Conservation (phyloP, 2,797 vertebrate genomes). For the Ibycter americanus region DNA sequence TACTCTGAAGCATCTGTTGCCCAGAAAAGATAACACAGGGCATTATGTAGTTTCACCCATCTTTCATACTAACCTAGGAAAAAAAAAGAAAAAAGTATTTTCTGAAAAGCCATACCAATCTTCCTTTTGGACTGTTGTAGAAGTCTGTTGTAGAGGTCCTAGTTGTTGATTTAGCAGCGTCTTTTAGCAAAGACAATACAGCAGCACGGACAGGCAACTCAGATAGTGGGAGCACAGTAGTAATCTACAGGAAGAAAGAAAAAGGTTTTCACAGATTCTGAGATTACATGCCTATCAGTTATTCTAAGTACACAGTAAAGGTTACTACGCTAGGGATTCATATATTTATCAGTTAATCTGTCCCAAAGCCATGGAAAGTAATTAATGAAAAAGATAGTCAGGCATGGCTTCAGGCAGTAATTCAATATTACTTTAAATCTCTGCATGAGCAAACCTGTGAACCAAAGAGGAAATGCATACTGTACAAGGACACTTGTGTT, state of each 20-base stretch:
- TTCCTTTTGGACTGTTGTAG: not conserved
- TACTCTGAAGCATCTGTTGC: not conserved
- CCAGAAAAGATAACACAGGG: not conserved
- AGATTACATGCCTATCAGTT: constrained; percentile 10
- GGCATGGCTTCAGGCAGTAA: constrained; percentile 67
- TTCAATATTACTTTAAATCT: constrained; percentile 60
- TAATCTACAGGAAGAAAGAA: not conserved
- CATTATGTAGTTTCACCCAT: not conserved
- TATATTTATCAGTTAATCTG: constrained; percentile 66
- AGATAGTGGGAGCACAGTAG: not conserved
- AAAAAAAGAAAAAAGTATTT: not conserved
- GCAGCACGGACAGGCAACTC: not conserved
- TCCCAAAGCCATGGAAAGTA: constrained; percentile 60
- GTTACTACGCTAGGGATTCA: constrained; percentile 38
- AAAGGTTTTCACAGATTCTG: not conserved
- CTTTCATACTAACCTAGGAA: not conserved
- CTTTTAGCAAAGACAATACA: not conserved
- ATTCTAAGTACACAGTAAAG: constrained; percentile 24
- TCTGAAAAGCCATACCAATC: not conserved
- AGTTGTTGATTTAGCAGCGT: not conserved
- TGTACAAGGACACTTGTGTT: constrained; percentile 56
- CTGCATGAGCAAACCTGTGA: constrained; percentile 54
- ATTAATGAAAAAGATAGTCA: constrained; percentile 66
- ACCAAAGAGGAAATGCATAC: constrained; percentile 60
- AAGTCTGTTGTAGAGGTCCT: not conserved